Percentiles rank a stretch among this genome's conserved stretches.
phyloP scores from a whole-genome alignment of 1,140 invertebrate genomes.

The Eriocheir sinensis region DNA sequence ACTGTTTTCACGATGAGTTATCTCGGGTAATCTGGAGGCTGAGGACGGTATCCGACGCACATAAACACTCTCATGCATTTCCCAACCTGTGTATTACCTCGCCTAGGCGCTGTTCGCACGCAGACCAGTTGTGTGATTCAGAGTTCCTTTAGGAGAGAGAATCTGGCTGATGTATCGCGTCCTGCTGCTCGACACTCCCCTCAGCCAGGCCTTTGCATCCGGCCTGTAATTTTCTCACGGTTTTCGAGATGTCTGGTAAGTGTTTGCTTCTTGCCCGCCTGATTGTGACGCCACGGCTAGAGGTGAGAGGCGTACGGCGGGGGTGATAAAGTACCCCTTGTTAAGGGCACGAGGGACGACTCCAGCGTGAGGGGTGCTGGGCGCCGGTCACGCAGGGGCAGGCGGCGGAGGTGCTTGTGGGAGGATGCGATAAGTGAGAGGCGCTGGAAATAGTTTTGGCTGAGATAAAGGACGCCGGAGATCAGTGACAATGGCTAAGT shows the following conservation, averaged over 20 bases:
- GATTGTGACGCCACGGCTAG: background rate
- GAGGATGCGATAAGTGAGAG: background rate
- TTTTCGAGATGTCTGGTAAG: background rate
- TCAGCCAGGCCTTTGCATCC: background rate
- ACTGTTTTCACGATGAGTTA: too few species aligned
- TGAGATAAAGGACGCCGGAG: background rate
- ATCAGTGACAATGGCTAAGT: conserved; percentile 48
- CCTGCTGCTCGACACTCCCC: background rate
- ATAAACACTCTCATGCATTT: background rate
- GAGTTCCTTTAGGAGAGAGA: background rate
- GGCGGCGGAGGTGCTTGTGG: background rate
- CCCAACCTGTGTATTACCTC: background rate
- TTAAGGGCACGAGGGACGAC: background rate
- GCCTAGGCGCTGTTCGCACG: background rate
- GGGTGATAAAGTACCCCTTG: background rate
- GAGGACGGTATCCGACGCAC: background rate
- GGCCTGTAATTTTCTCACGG: background rate
- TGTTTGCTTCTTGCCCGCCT: background rate
- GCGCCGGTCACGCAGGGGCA: background rate
- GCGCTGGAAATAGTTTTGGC: conserved; percentile 18
- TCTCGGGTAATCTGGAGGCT: too few species aligned
- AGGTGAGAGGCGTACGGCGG: background rate
- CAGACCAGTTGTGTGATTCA: background rate
- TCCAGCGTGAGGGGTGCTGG: background rate
- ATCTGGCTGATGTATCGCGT: background rate